Base-by-base conservation (phyloP, 2,888 invertebrate species). In the Microctonus aethiopoides region DNA sequence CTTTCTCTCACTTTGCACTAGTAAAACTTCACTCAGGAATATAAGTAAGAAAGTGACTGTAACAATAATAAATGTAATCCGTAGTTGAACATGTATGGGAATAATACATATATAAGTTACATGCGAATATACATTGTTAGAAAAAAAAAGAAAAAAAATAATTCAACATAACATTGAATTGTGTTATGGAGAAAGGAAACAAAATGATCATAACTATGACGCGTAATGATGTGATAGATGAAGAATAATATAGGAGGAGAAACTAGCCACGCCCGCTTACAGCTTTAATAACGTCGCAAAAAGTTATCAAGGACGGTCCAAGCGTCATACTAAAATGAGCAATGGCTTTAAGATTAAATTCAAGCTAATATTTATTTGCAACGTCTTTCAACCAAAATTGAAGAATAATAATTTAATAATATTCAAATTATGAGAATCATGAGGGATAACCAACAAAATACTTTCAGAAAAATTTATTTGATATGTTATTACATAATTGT, bases 311-410 rank as follows among this genome's bases (percentile, higher is more conserved):
- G 75, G 74, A 76, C 75, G 70, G 67, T 67, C 67, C 3, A 70
- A 69, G 74, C 67, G 65, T 72, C 65, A 67, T 54, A 71, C 9
- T 46, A 72, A 74, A 74, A 76, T 75, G 69, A 72, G 75, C 68
- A 74, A 73, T 75, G 73, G 71, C 65, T 72, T 75, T 70, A 71
- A 74, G 73, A 76, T 73, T 68, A 72, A 73, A 74, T 74, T 67
- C 59, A 56, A 69, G 59, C 63, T 32, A 70, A 70, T 67, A 46
- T 67, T 68, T 56, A 63, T 32, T 67, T 54, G 67, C 61, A 69
- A n/a, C 39, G 59, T 46, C 57, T 63, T 20, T 57, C 16, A 10
- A 51, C 10, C 41, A 66, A 39, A 65, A 46, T 64, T 32, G 62
- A 13, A 22, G 29, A 16, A 39, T 26, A 51, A 34, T 26, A 26